A percentile compares a stretch with the other conserved stretches of the same genome.
Conservation (phyloP, 1,140 invertebrate genomes). For the Periplaneta americana region DNA sequence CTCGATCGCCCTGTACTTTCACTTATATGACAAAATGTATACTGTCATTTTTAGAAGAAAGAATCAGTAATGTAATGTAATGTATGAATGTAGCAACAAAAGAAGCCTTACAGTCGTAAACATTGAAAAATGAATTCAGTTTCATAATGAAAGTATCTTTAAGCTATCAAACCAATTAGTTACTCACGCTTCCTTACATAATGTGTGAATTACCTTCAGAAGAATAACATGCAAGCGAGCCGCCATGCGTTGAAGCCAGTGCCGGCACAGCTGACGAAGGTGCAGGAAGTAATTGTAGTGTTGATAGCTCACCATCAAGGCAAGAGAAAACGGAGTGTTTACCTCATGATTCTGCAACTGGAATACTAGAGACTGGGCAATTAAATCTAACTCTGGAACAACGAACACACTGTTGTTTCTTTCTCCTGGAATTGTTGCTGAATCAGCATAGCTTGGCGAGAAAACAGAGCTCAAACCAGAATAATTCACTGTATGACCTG, state of each 20-base stretch:
- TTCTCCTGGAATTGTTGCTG: not conserved
- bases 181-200: not conserved
- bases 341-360: not conserved
- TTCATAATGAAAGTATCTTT: no score
- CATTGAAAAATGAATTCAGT: no score
- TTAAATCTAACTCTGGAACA: constrained; percentile 18
- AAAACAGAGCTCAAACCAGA: constrained; percentile 1
- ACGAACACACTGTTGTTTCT: constrained; percentile 16
- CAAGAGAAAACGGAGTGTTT: constrained; percentile 15
- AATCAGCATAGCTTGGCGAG: not conserved
- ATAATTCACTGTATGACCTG: constrained; percentile 20
- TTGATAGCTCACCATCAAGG: constrained; percentile 13
- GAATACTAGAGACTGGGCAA: constrained; percentile 17
- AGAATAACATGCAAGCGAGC: constrained; percentile 4
- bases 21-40: no score
- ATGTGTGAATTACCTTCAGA: not conserved
- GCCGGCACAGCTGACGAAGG: constrained; percentile 4
- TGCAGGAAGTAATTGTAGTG: constrained; percentile 16
- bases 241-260: constrained; percentile 14
- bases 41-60: no score
- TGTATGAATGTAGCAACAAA: no score
- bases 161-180: no score
- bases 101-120: no score
- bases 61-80: no score
- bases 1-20: no score